Evolutionary conservation across 2,113 vertebrate genomes (phyloP), one percentile per base, ranked within the genome.

Genomic region (Phaethon lepturus): DNA sequence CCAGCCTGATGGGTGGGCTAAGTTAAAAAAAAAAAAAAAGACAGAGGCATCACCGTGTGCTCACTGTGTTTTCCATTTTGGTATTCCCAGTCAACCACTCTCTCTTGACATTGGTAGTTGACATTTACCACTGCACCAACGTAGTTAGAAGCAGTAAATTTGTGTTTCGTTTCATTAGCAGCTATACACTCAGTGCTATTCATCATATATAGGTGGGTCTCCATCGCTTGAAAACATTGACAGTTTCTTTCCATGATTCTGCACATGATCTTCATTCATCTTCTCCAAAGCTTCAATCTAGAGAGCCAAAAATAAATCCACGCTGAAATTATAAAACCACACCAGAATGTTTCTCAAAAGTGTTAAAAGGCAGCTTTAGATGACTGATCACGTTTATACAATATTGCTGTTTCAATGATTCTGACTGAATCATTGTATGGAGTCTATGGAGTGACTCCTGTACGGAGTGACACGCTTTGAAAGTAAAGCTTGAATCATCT

Each of bases 271-370:
- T 98, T 99, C 99, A 49, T 99, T 99, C 92, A 98, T 98, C 98
- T 99, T 99, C 98, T 99, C 99, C 98, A 99, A 86, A 91, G 98
- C 98, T 98, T 99, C 98, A 47, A 99, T 99, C 99, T 99, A 97
- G 29, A 76, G 69, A 95, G 89, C 5, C 38, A 84, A 97, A 87
- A 85, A 95, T 9, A 95, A 91, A 92, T 17, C 35, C 2, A 1
- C 17, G 47, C 23, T 89, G 88, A 95, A 72, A 58, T 59, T 50
- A 17, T 15, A 74, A 85, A 86, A 22, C 23, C 20, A 14, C 2
- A 2, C 12, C 52, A 69, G 17, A 63, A 74, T 0, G 2, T 40
- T 78, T 44, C 80, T 67, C 10, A 53, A 42, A 5, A 17, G 17
- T 2, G 3, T 17, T 20, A 59, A 79, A 75, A 82, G 8, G 66